A percentile compares a stretch with the other conserved stretches of the same genome.
These are phyloP conservation scores for Arrhopalites spinosus DNA, from an alignment of 2,888 invertebrate genomes.

Conservation along the genomic window DNA sequence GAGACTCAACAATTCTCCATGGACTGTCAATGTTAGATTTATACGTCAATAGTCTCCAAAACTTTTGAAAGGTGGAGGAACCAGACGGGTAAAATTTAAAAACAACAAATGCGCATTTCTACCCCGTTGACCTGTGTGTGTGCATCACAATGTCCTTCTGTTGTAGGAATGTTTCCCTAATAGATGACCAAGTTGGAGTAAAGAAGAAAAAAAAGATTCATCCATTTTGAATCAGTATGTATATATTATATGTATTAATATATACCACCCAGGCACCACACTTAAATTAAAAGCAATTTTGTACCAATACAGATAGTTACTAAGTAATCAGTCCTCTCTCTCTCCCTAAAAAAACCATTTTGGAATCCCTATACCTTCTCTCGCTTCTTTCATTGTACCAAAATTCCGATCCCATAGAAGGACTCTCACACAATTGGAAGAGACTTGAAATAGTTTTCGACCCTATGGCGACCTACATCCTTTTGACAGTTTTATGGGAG, in stretches of 20 bases:
- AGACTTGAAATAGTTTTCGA: constrained; percentile 10
- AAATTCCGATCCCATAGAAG: constrained; percentile 1
- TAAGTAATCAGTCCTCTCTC: neutral
- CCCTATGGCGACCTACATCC: constrained; percentile 3
- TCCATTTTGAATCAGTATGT: neutral
- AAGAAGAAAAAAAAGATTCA: too few species aligned
- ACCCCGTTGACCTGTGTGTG: neutral
- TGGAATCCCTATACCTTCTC: too few species aligned
- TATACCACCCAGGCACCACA: constrained; percentile 15
- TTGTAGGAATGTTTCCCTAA: too few species aligned
- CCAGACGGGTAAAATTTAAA: neutral
- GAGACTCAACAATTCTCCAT: neutral
- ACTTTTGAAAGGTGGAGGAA: neutral
- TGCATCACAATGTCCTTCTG: too few species aligned
- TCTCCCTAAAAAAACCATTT: too few species aligned
- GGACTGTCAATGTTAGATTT: neutral
- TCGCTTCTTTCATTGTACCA: neutral
- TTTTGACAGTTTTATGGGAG: constrained; percentile 25
- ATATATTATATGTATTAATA: neutral
- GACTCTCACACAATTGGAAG: constrained; percentile 1
- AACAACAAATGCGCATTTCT: neutral
- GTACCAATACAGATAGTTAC: neutral
- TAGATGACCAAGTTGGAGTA: too few species aligned
- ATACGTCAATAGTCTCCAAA: neutral
- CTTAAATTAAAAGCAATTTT: constrained; percentile 7